A percentile compares a stretch with the other conserved stretches of the same genome.
Conservation (phyloP, 2,797 vertebrate species). For the Benthosema pterotum region DNA sequence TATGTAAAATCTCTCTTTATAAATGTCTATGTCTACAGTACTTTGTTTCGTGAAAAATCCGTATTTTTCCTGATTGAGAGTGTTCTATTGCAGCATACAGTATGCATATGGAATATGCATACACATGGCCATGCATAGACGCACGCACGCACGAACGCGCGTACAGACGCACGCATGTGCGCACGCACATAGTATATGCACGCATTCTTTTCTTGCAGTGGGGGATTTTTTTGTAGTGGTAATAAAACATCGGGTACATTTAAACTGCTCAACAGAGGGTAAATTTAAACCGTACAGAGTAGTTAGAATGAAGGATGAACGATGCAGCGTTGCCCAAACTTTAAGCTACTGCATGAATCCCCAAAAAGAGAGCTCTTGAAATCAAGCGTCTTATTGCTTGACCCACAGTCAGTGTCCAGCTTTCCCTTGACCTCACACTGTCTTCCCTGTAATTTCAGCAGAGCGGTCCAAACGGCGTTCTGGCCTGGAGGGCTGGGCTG, state of each 20-base stretch:
- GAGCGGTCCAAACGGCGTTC: conserved; percentile 40
- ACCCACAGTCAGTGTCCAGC: conserved; percentile 52
- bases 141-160: no score
- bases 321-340: conserved; percentile 31
- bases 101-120: no score
- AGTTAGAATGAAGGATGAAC: conserved; percentile 35
- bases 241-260: conserved; percentile 15
- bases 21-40: conserved; percentile 30
- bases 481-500: conserved; percentile 25
- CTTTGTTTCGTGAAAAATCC: conserved; percentile 31
- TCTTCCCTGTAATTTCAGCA: conserved; percentile 68
- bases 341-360: conserved; percentile 43
- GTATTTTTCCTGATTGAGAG: conserved; percentile 53
- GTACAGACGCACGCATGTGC: no score
- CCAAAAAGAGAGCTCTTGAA: conserved; percentile 31
- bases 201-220: background rate
- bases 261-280: conserved; percentile 50
- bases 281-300: conserved; percentile 34
- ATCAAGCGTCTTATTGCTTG: conserved; percentile 48
- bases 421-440: conserved; percentile 52
- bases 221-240: background rate
- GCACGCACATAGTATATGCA: conserved; percentile 15
- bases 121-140: no score
- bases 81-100: conserved; percentile 25
- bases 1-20: conserved; percentile 8